phyloP scores from a whole-genome alignment of 2,113 vertebrate species.

The Ctenomys sociabilis region DNA sequence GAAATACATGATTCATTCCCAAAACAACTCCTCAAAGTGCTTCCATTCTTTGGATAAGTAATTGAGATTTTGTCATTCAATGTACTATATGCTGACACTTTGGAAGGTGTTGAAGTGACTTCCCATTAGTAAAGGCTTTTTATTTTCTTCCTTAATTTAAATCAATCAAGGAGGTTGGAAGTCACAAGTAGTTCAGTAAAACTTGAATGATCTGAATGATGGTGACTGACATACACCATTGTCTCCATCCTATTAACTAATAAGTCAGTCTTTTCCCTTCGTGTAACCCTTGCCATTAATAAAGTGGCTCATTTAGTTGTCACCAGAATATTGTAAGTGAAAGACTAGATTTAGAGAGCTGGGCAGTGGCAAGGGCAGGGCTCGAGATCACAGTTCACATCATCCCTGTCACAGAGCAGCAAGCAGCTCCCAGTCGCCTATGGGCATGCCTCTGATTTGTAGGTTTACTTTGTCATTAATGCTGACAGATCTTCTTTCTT shows the following conservation, averaged over 20 bases:
- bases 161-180: not conserved
- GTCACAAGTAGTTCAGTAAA: constrained; percentile 16
- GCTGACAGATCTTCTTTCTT: not conserved
- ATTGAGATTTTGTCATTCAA: constrained; percentile 3
- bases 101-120: not conserved
- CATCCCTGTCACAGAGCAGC: not conserved
- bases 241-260: constrained; percentile 1
- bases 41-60: constrained; percentile 4
- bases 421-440: not conserved
- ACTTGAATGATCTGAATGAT: not conserved
- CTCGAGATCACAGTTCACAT: not conserved
- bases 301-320: constrained; percentile 60
- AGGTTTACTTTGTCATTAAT: constrained; percentile 33
- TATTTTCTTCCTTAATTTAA: constrained; percentile 15
- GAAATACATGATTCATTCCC: constrained; percentile 1
- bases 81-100: constrained; percentile 9
- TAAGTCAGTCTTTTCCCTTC: constrained; percentile 37
- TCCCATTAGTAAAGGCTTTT: constrained; percentile 11
- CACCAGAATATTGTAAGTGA: constrained; percentile 46
- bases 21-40: constrained; percentile 29
- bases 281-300: constrained; percentile 15
- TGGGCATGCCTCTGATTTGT: not conserved
- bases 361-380: not conserved
- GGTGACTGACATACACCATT: constrained; percentile 3
- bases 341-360: constrained; percentile 28